Percentiles rank a stretch among this genome's conserved stretches.
Evolutionary conservation across 53 echinoderm and acorn worm species (phyloP).

Genomic region (Stichopus horrens): DNA sequence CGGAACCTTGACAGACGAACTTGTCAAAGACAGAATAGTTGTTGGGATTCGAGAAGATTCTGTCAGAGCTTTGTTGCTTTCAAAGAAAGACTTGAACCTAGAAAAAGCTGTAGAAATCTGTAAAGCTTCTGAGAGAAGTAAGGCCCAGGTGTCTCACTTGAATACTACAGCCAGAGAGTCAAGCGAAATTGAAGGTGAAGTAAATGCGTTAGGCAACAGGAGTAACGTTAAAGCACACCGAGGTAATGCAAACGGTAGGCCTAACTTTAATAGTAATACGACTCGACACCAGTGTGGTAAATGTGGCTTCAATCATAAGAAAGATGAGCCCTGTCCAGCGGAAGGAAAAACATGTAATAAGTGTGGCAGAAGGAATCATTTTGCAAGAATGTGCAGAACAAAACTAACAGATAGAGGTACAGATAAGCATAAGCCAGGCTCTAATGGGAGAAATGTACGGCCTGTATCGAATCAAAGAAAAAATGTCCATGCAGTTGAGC

Average conservation of each 20-base stretch:
- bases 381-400: constrained; percentile 9
- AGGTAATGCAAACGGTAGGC: neutral
- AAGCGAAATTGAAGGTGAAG: neutral
- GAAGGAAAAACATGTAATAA: constrained; percentile 16
- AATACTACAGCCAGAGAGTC: neutral
- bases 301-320: neutral
- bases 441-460: neutral
- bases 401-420: neutral
- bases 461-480: neutral
- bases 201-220: neutral
- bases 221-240: neutral
- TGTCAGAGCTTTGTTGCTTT: constrained; percentile 18
- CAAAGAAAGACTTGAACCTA: neutral
- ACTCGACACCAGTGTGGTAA: constrained; percentile 17
- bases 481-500: constrained; percentile 5
- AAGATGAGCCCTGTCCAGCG: neutral
- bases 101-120: neutral
- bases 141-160: neutral
- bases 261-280: neutral
- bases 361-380: constrained; percentile 2
- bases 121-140: constrained; percentile 22
- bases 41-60: constrained; percentile 28
- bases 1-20: neutral
- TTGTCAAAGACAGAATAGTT: constrained; percentile 49
- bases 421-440: neutral